A percentile compares a stretch with the other conserved stretches of the same genome.
These are phyloP conservation scores for Chymomyza caudatula DNA, from an alignment of 2,888 invertebrate species.

Conservation along the genomic window DNA sequence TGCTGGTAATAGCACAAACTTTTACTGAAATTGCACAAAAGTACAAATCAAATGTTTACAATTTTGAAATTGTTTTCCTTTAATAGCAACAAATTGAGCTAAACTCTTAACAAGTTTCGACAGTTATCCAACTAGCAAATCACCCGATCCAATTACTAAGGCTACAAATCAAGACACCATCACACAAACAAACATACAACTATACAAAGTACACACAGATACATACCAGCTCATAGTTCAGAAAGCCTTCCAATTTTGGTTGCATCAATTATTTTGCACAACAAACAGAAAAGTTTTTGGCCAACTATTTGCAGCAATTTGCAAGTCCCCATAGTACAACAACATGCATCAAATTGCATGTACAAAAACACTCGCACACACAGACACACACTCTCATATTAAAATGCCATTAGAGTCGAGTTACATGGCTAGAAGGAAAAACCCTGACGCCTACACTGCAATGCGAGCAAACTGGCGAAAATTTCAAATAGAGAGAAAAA, in stretches of 20 bases:
- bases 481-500: neutral
- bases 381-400: slow-evolving; percentile 35
- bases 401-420: slow-evolving; percentile 46
- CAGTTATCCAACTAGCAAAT: neutral
- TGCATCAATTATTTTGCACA: slow-evolving; percentile 55
- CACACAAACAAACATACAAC: neutral
- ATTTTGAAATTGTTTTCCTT: neutral
- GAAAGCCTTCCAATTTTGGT: slow-evolving; percentile 32
- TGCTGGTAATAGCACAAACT: no score
- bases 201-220: neutral
- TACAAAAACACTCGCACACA: slow-evolving; percentile 29
- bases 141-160: neutral
- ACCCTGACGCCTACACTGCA: neutral
- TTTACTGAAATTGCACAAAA: neutral
- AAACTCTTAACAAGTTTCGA: neutral
- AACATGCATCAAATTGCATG: slow-evolving; percentile 40
- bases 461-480: neutral
- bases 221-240: slow-evolving; percentile 40
- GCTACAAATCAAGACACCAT: neutral
- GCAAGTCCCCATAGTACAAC: slow-evolving; percentile 19
- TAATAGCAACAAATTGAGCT: neutral
- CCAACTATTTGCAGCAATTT: slow-evolving; percentile 32
- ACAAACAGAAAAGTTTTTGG: slow-evolving; percentile 36
- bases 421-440: neutral
- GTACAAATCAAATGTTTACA: neutral